Conservation (phyloP, 1,140 invertebrate genomes). For the Spodoptera litura region DNA sequence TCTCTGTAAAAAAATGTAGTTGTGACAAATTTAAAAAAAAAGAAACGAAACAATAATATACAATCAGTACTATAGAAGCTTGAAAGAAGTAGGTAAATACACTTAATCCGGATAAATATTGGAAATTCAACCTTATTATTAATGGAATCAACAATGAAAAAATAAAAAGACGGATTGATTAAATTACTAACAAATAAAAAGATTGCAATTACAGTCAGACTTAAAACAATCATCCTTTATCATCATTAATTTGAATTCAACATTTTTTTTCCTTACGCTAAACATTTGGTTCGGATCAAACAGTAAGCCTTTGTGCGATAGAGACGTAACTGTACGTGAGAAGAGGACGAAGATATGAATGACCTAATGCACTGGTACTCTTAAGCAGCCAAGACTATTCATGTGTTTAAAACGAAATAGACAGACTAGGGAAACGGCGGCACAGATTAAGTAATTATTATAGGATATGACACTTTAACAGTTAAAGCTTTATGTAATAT, state of each 20-base stretch:
- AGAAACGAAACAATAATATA: too few relatives aligned
- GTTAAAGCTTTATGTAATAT: not conserved
- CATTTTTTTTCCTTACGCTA: slow-evolving; percentile 21
- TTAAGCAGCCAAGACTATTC: slow-evolving; percentile 36
- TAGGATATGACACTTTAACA: slow-evolving; percentile 3
- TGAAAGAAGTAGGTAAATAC: too few relatives aligned
- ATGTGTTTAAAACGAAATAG: slow-evolving; percentile 36
- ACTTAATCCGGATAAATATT: too few relatives aligned
- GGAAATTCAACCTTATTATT: too few relatives aligned
- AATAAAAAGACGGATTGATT: too few relatives aligned
- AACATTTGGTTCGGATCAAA: not conserved
- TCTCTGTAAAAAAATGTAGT: too few relatives aligned
- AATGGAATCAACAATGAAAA: too few relatives aligned
- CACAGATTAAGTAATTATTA: not conserved
- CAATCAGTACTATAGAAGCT: too few relatives aligned
- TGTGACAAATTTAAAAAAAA: too few relatives aligned
- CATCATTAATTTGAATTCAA: slow-evolving; percentile 8
- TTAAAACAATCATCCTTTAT: not conserved
- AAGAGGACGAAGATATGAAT: slow-evolving; percentile 14
- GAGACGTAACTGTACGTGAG: not conserved
- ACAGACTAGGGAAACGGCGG: slow-evolving; percentile 24
- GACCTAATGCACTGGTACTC: slow-evolving; percentile 40
- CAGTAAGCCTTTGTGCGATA: slow-evolving; percentile 11
- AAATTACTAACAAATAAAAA: too few relatives aligned
- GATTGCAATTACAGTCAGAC: not conserved